A percentile compares a stretch with the other conserved stretches of the same genome.
Evolutionary conservation across 2,888 invertebrate genomes (phyloP).

Genomic region (Drosophila mettleri): DNA sequence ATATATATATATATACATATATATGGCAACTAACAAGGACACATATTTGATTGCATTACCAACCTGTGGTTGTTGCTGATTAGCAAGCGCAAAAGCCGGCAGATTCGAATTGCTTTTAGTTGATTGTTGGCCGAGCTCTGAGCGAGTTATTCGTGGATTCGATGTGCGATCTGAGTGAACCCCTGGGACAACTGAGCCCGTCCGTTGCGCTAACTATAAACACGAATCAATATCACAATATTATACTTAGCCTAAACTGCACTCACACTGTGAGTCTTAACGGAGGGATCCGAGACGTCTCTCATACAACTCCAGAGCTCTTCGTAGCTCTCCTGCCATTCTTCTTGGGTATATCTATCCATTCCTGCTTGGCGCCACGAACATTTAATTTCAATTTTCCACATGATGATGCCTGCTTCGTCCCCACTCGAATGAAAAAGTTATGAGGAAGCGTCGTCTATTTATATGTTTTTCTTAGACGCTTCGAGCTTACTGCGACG

Average conservation of each 20-base stretch:
- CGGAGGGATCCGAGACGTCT: neutral
- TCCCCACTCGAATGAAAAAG: too few relatives aligned
- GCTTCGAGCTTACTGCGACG: too few relatives aligned
- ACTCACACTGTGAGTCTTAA: conserved; percentile 11
- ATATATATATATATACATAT: neutral
- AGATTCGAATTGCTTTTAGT: too few relatives aligned
- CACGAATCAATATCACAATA: too few relatives aligned
- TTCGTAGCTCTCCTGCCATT: conserved; percentile 15
- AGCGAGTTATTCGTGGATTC: neutral
- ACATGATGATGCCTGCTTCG: too few relatives aligned
- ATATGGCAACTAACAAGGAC: too few relatives aligned
- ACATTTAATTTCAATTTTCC: conserved; percentile 15
- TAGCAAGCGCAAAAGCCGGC: too few relatives aligned
- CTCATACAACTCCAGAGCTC: conserved; percentile 2
- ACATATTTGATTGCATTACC: neutral
- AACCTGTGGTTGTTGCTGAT: neutral
- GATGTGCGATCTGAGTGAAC: neutral
- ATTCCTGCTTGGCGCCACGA: fast-evolving
- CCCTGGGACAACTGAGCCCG: fast-evolving
- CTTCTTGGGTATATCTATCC: fast-evolving
- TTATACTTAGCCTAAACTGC: neutral
- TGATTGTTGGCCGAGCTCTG: neutral
- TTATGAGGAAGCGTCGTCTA: neutral
- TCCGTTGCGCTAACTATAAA: conserved; percentile 1
- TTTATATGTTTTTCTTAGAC: neutral